Percentiles rank a stretch among this genome's conserved stretches.
These are phyloP conservation scores for Neodiprion pinetum DNA, from an alignment of 1,140 invertebrate genomes.

Conservation along the genomic window DNA sequence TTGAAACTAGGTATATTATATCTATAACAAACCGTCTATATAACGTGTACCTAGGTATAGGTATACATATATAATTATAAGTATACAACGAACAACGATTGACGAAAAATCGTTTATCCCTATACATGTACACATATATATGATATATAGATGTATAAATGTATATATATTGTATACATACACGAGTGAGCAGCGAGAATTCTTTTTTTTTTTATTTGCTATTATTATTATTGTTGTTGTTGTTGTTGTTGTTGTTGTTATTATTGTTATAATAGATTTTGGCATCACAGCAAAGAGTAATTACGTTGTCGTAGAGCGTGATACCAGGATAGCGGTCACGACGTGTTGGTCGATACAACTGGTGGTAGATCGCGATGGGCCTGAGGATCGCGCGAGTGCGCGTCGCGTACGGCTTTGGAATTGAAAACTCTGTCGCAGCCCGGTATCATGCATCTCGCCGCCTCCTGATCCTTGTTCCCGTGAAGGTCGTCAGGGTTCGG, in stretches of 20 bases:
- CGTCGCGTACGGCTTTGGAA: slow-evolving; percentile 66
- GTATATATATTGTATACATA: neutral
- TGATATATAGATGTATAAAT: neutral
- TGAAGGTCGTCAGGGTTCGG: slow-evolving; percentile 18
- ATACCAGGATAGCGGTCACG: slow-evolving; percentile 54
- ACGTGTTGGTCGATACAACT: slow-evolving; percentile 46
- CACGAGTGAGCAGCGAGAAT: neutral
- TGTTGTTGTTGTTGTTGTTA: no score
- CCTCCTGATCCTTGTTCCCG: slow-evolving; percentile 41
- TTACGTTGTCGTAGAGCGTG: slow-evolving; percentile 45
- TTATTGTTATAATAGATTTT: slow-evolving; percentile 36
- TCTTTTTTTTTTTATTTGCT: neutral
- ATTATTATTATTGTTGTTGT: no score
- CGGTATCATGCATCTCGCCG: slow-evolving; percentile 65
- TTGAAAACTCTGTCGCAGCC: slow-evolving; percentile 70
- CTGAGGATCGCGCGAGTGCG: slow-evolving; percentile 64
- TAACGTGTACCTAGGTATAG: no score
- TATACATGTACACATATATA: slow-evolving; percentile 14
- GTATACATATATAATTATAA: no score
- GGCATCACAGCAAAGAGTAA: slow-evolving; percentile 56
- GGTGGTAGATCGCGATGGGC: slow-evolving; percentile 54
- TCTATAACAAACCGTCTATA: no score
- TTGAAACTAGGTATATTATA: no score
- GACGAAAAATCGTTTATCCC: slow-evolving; percentile 36
- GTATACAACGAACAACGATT: slow-evolving; percentile 12